Evolutionary conservation across 2,113 vertebrate genomes (phyloP), one percentile per base, ranked within the genome.

Genomic region (Lepidothrix coronata): DNA sequence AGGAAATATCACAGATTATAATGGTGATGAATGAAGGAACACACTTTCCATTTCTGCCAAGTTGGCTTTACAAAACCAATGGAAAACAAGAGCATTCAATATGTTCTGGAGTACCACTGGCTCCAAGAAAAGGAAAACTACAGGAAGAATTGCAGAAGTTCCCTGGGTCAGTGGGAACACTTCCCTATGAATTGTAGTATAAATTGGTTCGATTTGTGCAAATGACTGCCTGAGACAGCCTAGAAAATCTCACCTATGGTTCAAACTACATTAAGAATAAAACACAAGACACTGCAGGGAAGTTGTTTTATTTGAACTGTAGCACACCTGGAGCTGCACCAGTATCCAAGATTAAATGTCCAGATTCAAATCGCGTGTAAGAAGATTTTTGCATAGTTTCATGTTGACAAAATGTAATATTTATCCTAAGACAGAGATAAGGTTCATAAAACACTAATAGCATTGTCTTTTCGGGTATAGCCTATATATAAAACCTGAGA

Each of bases 401-500:
- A 33, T 2, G 1, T 39, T 44, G 51, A 76, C 31, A 94, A 93
- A 94, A 83, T 9, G 18, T 41, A 85, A 15, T 46, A 57, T 65
- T 76, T 85, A 65, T 44, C 54, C 49, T 76, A 85, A 85, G 15
- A 68, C 27, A 72, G 41, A 93, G 44, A 79, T 33, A 91, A 90
- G 31, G 63, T 54, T 37, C 58, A 58, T 83, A 90, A 94, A 95
- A 76, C n/a, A 83, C 46, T 76, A 79, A 66, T 7, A 85, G 18
- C 8, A 24, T 58, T 80, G 31, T 73, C 52, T 90, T 91, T 85
- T 82, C 31, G 2, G 3, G n/a, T 37, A 65, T 6, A 95, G 44
- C 20, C 41, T 83, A 22, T 15, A 46, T 86, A 54, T 22, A 93
- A 90, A 90, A 73, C 15, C 58, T 27, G 46, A 94, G 37, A 70